Base-by-base conservation (phyloP, 2,797 vertebrate genomes). In the Meda fulgida region DNA sequence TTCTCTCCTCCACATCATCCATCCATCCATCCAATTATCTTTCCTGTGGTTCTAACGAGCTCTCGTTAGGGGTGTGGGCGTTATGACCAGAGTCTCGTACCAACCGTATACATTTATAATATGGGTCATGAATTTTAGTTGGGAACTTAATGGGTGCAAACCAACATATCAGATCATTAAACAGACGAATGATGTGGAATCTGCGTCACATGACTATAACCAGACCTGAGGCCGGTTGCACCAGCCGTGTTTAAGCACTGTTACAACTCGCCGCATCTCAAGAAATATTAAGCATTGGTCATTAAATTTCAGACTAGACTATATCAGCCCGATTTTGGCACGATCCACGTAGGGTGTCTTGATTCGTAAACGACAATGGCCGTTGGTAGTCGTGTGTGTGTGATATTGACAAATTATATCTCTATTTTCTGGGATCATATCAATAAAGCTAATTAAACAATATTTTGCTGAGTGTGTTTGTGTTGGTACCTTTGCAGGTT, bases 11-110 rank as follows among this genome's bases (percentile, higher is more conserved):
- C 76, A 51, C 58, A 19, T 73, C 80, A 70, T 81, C 84, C 71
- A 14, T 73, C 70, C 80, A 60, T 83, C 79, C 31, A 26, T 87
- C 70, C 55, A 53, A 69, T 55, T 53, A 63, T 71, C 86, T 69
- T 60, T 87, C 85, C 76, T 82, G 82, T 83, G 58, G 82, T 84
- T 81, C 84, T 87, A 87, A 87, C 76, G 85, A 84, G 83, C 87
- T 79, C 73, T 81, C 19, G 26, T 82, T 82, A 72, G 38, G 69
- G 80, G n/a, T 53, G n/a, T n/a, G 80, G 80, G 80, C n/a, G 69
- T 29, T 46, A 82, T 34, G 80, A 82, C 80, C 69, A 21, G 67
- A 40, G 11, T 43, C 80, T 70, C 8, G 0, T 13, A 2, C n/a
- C 31, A 31, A 55, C 31, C 31, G 3, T 14, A 7, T 7, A 13